phyloP scores from a whole-genome alignment of 2,113 vertebrate genomes.

The Mobula hypostoma region DNA sequence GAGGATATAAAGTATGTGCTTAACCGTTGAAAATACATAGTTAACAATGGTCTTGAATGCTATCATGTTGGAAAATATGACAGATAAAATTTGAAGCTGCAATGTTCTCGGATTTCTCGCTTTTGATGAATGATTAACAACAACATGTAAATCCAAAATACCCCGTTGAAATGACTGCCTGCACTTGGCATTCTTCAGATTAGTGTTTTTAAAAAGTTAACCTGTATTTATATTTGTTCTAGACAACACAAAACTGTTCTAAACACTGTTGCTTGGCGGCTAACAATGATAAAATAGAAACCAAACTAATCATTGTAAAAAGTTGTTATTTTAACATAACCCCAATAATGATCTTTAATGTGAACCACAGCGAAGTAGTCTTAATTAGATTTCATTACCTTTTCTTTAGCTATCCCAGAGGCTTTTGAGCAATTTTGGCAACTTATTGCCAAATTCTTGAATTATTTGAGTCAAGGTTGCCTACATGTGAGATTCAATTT shows the following conservation, averaged over 20 bases:
- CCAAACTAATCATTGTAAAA: background rate
- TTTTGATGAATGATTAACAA: background rate
- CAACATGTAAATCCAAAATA: background rate
- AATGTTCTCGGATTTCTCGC: background rate
- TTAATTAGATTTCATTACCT: background rate
- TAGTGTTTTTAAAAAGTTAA: background rate
- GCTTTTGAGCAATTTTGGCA: background rate
- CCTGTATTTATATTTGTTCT: background rate
- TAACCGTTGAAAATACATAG: background rate
- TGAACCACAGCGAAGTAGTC: background rate
- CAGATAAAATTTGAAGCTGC: background rate
- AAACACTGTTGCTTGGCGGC: background rate
- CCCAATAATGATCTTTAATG: background rate
- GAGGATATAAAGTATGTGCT: background rate
- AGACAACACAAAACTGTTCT: background rate
- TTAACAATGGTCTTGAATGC: background rate
- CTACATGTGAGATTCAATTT: background rate
- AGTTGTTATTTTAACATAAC: background rate
- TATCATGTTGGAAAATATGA: background rate
- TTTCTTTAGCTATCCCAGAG: background rate
- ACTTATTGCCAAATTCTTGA: background rate
- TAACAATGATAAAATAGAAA: background rate
- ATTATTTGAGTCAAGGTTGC: background rate
- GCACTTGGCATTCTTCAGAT: background rate
- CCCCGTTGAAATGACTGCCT: background rate